A percentile compares a stretch with the other conserved stretches of the same genome.
These are phyloP conservation scores for Sialia sialis DNA, from an alignment of 2,113 vertebrate genomes.

Conservation along the genomic window DNA sequence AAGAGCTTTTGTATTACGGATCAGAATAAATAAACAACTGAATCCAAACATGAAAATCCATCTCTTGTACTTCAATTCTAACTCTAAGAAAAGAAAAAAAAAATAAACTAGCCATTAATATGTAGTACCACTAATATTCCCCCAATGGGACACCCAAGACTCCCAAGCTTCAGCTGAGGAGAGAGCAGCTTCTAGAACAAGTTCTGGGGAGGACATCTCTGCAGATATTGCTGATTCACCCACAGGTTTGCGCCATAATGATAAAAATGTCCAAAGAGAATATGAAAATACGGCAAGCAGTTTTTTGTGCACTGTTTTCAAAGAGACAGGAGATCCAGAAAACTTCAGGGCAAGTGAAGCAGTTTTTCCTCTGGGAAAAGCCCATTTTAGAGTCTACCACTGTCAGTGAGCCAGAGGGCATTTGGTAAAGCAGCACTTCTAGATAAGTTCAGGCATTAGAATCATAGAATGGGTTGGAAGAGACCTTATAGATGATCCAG, in stretches of 20 bases:
- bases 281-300: background rate
- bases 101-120: too few relatives aligned
- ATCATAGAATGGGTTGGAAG: background rate
- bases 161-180: background rate
- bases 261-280: background rate
- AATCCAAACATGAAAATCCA: too few relatives aligned
- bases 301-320: background rate
- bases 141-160: background rate
- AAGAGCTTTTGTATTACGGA: too few relatives aligned
- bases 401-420: background rate
- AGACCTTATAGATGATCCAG: fast-evolving
- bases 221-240: background rate
- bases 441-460: background rate
- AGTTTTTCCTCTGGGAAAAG: background rate
- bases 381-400: background rate
- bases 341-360: background rate
- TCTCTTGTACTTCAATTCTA: too few relatives aligned
- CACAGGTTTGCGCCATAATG: background rate
- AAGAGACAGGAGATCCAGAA: background rate
- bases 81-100: too few relatives aligned
- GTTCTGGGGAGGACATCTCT: background rate
- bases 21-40: too few relatives aligned
- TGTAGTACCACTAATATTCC: too few relatives aligned
- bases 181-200: background rate
- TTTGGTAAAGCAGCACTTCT: background rate